These are phyloP conservation scores for Mythimna pallens DNA, from an alignment of 2,888 invertebrate genomes.

Conservation along the genomic window DNA sequence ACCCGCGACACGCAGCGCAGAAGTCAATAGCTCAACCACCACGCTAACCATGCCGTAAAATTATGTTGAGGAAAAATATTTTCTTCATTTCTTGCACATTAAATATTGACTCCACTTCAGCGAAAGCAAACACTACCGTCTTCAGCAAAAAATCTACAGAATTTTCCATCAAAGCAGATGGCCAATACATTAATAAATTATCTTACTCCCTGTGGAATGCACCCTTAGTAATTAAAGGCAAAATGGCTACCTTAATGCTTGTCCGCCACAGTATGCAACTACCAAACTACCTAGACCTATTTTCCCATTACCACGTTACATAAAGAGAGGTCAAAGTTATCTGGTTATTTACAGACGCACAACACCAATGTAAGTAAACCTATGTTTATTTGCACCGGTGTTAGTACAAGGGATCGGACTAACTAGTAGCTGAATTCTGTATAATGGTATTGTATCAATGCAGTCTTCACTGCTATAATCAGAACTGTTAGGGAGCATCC, in stretches of 20 bases:
- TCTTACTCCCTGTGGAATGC: constrained; percentile 60
- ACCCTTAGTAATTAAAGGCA: constrained; percentile 64
- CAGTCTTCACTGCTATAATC: constrained; percentile 42
- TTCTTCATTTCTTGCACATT: not conserved
- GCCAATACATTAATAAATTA: constrained; percentile 52
- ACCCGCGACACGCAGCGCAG: no score
- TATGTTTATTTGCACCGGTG: not conserved
- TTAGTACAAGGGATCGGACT: constrained; percentile 16
- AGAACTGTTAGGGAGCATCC: constrained; percentile 22
- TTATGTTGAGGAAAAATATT: not conserved
- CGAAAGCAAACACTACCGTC: not conserved
- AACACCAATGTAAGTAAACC: constrained; percentile 23
- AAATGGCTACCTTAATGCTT: constrained; percentile 63
- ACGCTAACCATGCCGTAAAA: not conserved
- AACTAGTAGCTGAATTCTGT: constrained; percentile 19
- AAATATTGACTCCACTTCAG: not conserved
- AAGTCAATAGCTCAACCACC: no score
- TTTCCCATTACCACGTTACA: not conserved
- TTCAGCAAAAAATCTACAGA: constrained; percentile 2
- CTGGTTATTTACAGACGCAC: not conserved
- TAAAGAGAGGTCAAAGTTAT: not conserved
- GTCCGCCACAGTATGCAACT: constrained; percentile 31
- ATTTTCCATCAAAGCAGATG: constrained; percentile 3
- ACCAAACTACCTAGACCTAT: constrained; percentile 23
- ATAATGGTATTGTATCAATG: constrained; percentile 41